Base-by-base conservation (phyloP, 2,888 invertebrate species). In the Cryptocheilus praepositus region DNA sequence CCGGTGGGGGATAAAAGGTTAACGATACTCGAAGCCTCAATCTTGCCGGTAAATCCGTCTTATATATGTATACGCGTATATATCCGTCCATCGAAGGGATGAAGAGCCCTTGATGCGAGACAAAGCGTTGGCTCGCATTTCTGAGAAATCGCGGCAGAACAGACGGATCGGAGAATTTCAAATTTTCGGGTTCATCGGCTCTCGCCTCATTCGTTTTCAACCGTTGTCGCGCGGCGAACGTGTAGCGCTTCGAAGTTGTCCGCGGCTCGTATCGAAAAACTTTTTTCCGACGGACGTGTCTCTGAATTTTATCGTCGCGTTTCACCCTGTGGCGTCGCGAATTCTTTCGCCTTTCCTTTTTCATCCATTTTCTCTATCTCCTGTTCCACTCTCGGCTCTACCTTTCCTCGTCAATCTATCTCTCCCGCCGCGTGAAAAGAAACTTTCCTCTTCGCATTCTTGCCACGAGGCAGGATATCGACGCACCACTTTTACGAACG, bases 21-120 rank as follows among this genome's bases (percentile, higher is more conserved):
- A 78, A 71, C 69, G 71, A 78, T 67, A 74, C 54, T 28, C 46
- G 62, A 44, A 58, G 45, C 54, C 53, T 55, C 59, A 44, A 60
- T 67, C 51, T 54, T 21, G 28, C 16, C 21, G 19, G 28, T 59
- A 67, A 67, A 65, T 67, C 65, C 65, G 59, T 44, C 44, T 56
- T 55, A 18, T 19, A 15, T 16, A 45, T 45, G 25, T 25, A 11
- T 36, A 36, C 36, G 11, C 36, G 36, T 36, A 11, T 36, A 36
- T 11, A 11, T 36, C 28, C 25, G 55, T 19, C 11, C 22, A 19
- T 28, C 15, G 15, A 43, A n/a, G 8, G 19, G 44, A 8, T 44
- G 13, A 44, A 44, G n/a, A 56, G 16, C 7, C 11, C 36, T 11
- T 1, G 11, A 11, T 1, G 18, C 18, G n/a, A 54, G 28, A 15